Base-by-base conservation (phyloP, 2,888 invertebrate genomes). In the Tetanocera ferruginea region DNA sequence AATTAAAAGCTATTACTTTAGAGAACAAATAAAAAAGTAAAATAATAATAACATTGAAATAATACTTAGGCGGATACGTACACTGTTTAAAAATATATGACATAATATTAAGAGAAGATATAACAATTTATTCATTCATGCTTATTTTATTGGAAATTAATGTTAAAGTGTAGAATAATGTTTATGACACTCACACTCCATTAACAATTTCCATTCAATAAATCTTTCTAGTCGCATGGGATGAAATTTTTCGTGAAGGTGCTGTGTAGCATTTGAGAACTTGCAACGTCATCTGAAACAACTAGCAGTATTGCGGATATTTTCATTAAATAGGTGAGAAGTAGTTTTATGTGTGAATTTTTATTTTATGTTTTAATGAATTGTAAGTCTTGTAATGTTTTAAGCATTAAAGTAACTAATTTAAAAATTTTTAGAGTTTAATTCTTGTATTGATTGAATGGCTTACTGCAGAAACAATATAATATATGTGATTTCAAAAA, bases 161-260 rank as follows among this genome's bases (percentile, higher is more conserved):
- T 43, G 43, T 43, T 43, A 6, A 43, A 43, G 43, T 43, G 43
- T 43, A 14, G 6, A 43, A 43, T 43, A 43, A 14, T 11, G 43
- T 43, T 43, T 2, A 51, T 51, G 49, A 69, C 79, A 87, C 87
- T 87, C 87, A 87, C 87, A 82, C 87, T 87, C 87, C 87, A 88
- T 87, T 78, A 85, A 87, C 71, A 87, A 82, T 77, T 83, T 86
- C 87, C 87, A 87, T 51, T 85, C 78, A 78, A 82, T 57, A 72
- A 57, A 78, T 49, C 80, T 76, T 62, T 66, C 71, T 79, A 76
- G 76, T 71, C 76, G 60, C 60, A 72, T 67, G 76, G 75, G 79
- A 52, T 76, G 43, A 60, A 57, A 70, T 43, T 70, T 60, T 17
- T 76, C 70, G 60, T 60, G 76, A 70, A 76, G 17, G 62, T 66